phyloP scores from a whole-genome alignment of 2,113 vertebrate species.

The Charadrius vociferus region DNA sequence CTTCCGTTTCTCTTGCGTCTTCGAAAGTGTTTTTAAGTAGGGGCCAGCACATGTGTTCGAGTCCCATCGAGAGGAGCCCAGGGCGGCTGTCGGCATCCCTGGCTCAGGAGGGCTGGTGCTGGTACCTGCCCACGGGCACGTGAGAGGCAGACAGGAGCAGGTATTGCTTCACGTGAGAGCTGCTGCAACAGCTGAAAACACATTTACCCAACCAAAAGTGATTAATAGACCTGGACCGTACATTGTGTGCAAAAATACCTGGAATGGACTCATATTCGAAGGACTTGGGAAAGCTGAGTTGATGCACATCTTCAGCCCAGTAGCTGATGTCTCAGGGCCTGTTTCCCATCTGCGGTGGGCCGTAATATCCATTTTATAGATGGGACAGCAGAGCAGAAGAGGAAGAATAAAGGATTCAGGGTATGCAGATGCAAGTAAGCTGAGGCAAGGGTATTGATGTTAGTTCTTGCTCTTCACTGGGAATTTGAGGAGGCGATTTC shows the following conservation, averaged over 20 bases:
- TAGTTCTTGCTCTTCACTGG: not conserved
- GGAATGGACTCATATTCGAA: not conserved
- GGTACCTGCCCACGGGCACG: not conserved
- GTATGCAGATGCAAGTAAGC: not conserved
- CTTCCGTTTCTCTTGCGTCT: not conserved
- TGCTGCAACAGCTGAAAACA: not conserved
- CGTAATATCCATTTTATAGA: not conserved
- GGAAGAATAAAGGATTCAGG: not conserved
- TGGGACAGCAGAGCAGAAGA: not conserved
- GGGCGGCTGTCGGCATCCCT: not conserved
- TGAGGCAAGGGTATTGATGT: not conserved
- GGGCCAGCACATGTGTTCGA: accelerated
- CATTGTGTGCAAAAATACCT: not conserved
- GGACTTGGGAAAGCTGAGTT: not conserved
- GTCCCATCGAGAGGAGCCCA: accelerated
- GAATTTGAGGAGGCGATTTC: not conserved
- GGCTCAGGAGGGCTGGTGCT: not conserved
- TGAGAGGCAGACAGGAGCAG: not conserved
- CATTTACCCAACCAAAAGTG: not conserved
- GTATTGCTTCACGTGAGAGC: not conserved
- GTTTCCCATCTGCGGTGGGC: not conserved
- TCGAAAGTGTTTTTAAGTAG: not conserved
- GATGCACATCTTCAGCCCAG: not conserved
- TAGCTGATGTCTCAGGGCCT: not conserved
- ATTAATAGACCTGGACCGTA: not conserved